phyloP scores from a whole-genome alignment of 2,113 vertebrate species.

The Lagopus leucura region DNA sequence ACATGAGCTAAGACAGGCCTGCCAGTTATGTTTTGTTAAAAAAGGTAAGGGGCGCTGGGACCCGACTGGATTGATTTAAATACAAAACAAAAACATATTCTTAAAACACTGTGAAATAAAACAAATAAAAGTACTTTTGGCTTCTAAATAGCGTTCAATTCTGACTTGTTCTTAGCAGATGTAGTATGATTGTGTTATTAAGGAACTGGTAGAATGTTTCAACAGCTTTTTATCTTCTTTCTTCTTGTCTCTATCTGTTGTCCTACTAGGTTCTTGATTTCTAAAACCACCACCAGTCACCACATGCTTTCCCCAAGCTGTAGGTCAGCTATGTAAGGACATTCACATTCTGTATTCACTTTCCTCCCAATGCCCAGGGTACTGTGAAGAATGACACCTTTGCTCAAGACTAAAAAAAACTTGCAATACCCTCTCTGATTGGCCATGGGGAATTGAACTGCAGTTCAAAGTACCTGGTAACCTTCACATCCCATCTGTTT shows the following conservation, averaged over 20 bases:
- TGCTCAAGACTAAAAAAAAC: conserved; percentile 68
- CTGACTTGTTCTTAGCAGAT: conserved; percentile 2
- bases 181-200: neutral
- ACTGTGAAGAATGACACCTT: conserved; percentile 69
- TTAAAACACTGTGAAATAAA: neutral
- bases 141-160: neutral
- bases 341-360: conserved; percentile 66
- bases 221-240: neutral
- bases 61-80: neutral
- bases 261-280: neutral
- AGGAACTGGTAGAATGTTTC: neutral
- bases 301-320: neutral
- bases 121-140: neutral
- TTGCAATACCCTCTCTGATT: conserved; percentile 68
- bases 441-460: conserved; percentile 69
- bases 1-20: conserved; percentile 95
- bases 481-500: conserved; percentile 68
- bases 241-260: conserved; percentile 34
- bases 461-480: conserved; percentile 74
- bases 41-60: conserved; percentile 82
- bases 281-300: conserved; percentile 5
- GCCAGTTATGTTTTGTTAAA: conserved; percentile 88
- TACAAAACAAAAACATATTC: neutral
- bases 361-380: conserved; percentile 69
- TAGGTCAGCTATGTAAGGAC: conserved; percentile 23